Conservation (phyloP, 2,888 invertebrate genomes). For the Drepana falcataria region DNA sequence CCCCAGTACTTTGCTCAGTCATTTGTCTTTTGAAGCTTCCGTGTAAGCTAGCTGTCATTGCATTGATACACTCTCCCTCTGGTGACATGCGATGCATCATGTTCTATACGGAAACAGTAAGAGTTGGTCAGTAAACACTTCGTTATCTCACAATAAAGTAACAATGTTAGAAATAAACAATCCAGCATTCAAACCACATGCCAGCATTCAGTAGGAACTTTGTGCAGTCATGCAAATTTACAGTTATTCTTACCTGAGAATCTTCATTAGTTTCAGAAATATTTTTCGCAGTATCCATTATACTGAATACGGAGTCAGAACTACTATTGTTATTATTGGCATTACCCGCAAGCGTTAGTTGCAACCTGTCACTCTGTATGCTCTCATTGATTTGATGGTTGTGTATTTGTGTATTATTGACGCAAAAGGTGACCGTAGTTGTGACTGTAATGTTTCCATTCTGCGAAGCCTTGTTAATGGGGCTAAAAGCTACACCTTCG, state of each 20-base stretch:
- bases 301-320: slow-evolving; percentile 53
- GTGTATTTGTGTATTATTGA: slow-evolving; percentile 79
- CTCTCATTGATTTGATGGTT: slow-evolving; percentile 74
- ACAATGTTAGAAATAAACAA: slow-evolving; percentile 34
- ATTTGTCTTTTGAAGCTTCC: slow-evolving; percentile 81
- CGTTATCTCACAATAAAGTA: slow-evolving; percentile 21
- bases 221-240: slow-evolving; percentile 39
- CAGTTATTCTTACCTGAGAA: slow-evolving; percentile 55
- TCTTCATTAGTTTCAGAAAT: slow-evolving; percentile 59
- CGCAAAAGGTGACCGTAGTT: slow-evolving; percentile 91
- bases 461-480: slow-evolving; percentile 69
- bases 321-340: slow-evolving; percentile 66
- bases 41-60: slow-evolving; percentile 82
- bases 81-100: slow-evolving; percentile 85
- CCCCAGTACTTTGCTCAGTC: slow-evolving; percentile 61
- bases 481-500: slow-evolving; percentile 60
- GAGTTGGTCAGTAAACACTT: slow-evolving; percentile 37
- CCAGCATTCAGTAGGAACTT: slow-evolving; percentile 4
- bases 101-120: slow-evolving; percentile 77
- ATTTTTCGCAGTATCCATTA: slow-evolving; percentile 51
- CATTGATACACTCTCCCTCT: slow-evolving; percentile 81
- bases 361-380: slow-evolving; percentile 68
- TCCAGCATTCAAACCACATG: slow-evolving; percentile 22
- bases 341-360: slow-evolving; percentile 77
- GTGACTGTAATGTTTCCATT: slow-evolving; percentile 89